Base-by-base conservation (phyloP, 2,113 vertebrate species). In the Petroica traversi region DNA sequence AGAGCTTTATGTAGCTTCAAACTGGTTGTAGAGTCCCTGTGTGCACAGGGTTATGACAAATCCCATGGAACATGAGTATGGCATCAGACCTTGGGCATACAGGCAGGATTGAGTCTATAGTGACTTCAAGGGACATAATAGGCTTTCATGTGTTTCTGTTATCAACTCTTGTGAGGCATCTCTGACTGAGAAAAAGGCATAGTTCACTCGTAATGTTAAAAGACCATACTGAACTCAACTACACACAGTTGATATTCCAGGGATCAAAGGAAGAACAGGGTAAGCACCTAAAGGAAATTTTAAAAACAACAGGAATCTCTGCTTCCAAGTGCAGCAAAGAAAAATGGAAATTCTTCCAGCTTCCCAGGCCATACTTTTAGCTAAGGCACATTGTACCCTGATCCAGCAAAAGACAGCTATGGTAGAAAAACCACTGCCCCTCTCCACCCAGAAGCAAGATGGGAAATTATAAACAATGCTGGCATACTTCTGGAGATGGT, bases 1-100 rank as follows among this genome's bases (percentile, higher is more conserved):
- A 11, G 58, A 58, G 40, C 66, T 93, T 79, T 48, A 26, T 25
- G 45, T 2, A 28, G 28, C 66, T 82, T 85, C 54, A 59, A 48
- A 52, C n/a, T 75, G 77, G 19, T 36, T 5, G 0, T 57, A 46
- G n/a, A 33, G n/a, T 78, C 64, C 11, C 19, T 43, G 11, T 31
- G 17, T 38, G 45, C 1, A 0, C 25, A 76, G 63, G 12, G n/a
- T 61, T 48, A 36, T 54, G 38, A 62, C 19, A 74, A 86, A 71
- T 28, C 55, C 79, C 29, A 8, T 4, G 20, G 63, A 71, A 66
- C 14, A 52, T 3, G 12, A 77, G 16, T 23, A 19, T 0, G 0
- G n/a, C 16, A 11, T 58, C n/a, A 46, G 41, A 36, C 10, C 8
- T 68, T 6, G 16, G 61, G 34, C 3, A 11, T 16, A 19, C 7